Evolutionary conservation across 2,113 vertebrate species (phyloP).

Genomic region (Thoracochromis brauschi): DNA sequence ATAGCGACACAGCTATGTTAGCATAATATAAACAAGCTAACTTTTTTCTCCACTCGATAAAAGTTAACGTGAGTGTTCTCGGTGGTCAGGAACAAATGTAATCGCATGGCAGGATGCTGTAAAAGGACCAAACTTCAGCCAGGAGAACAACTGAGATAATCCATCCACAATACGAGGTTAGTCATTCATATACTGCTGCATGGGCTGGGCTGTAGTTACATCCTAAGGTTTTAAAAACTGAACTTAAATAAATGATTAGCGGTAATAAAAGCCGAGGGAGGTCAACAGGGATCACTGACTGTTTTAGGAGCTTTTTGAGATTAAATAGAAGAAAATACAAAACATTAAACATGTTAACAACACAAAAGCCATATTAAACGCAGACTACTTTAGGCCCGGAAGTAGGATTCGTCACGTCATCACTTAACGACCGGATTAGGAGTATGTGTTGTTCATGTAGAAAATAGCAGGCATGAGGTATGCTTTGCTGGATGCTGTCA

Average conservation of each 20-base stretch:
- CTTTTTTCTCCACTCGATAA: accelerated
- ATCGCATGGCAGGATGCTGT: background rate
- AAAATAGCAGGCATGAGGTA: background rate
- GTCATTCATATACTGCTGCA: background rate
- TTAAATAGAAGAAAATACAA: background rate
- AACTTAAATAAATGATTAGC: background rate
- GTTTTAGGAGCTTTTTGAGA: background rate
- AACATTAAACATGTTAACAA: background rate
- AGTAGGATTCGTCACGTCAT: background rate
- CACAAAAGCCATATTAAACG: background rate
- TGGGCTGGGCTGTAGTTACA: background rate
- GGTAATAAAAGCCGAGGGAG: background rate
- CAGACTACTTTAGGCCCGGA: background rate
- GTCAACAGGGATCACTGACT: background rate
- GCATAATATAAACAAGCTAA: background rate
- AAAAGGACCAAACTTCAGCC: background rate
- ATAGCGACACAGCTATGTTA: too few species aligned
- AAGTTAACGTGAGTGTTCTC: background rate
- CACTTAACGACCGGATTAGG: background rate
- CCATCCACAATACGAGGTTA: background rate
- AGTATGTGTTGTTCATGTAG: background rate
- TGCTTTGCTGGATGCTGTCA: background rate
- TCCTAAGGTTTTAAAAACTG: background rate
- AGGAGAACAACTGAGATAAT: background rate
- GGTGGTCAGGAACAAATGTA: background rate